A percentile compares a stretch with the other conserved stretches of the same genome.
phyloP scores from a whole-genome alignment of 2,797 vertebrate species.

The Natrix natrix region DNA sequence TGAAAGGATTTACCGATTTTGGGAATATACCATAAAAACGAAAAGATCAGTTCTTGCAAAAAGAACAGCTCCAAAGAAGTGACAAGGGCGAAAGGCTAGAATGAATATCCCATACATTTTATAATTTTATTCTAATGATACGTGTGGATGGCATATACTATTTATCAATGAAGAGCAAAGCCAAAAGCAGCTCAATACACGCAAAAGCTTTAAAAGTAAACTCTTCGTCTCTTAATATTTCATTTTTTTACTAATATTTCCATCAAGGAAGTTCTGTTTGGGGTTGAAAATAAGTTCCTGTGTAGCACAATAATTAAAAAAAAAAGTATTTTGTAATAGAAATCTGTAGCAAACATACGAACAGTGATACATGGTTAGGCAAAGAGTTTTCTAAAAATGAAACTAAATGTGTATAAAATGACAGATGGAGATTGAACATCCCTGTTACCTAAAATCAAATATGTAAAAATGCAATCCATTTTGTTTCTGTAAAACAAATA shows the following conservation, averaged over 20 bases:
- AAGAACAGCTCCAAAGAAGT: background rate
- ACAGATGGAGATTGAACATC: background rate
- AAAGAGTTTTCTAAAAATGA: background rate
- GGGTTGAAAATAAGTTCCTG: constrained; percentile 5
- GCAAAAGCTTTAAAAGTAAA: constrained; percentile 31
- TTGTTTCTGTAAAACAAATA: background rate
- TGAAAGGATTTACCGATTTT: background rate
- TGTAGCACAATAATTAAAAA: background rate
- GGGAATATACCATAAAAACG: background rate
- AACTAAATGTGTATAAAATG: constrained; percentile 4
- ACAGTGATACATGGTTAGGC: background rate
- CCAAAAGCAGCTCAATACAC: constrained; percentile 31
- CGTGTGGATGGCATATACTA: constrained; percentile 17
- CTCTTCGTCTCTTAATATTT: constrained; percentile 28
- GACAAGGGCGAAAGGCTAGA: background rate
- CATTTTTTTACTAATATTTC: constrained; percentile 44
- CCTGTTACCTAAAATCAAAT: background rate
- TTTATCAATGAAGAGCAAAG: constrained; percentile 20
- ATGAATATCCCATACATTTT: background rate
- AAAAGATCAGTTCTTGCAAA: background rate
- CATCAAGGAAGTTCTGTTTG: background rate
- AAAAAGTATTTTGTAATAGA: constrained; percentile 16
- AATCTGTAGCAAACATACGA: background rate
- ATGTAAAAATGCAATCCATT: background rate
- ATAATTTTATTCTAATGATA: constrained; percentile 17